These are phyloP conservation scores for Cnemophilus loriae DNA, from an alignment of 2,113 vertebrate genomes.

Conservation along the genomic window DNA sequence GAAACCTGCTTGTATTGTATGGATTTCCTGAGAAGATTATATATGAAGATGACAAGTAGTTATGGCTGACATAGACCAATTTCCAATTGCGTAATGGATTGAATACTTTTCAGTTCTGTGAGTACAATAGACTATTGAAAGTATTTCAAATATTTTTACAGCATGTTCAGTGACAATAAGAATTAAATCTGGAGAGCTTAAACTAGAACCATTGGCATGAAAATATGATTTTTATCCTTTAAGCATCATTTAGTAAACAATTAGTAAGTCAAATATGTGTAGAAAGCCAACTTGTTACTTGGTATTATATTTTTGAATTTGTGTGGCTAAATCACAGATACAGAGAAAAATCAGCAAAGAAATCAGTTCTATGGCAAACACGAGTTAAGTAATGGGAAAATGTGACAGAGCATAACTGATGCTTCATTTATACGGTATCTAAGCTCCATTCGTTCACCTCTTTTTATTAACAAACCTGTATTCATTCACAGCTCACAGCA, in stretches of 20 bases:
- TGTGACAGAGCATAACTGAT: background rate
- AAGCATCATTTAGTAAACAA: background rate
- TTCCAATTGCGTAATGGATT: constrained; percentile 2
- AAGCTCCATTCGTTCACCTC: background rate
- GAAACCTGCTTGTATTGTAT: background rate
- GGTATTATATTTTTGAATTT: background rate
- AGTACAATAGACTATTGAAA: background rate
- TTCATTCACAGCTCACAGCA: background rate
- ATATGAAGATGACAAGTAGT: background rate
- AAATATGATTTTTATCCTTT: background rate
- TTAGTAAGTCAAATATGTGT: background rate
- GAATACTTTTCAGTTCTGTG: background rate
- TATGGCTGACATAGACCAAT: background rate
- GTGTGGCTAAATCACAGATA: background rate
- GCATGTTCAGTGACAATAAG: background rate
- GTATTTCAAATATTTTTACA: background rate
- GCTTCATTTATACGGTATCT: background rate
- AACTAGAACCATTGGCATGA: background rate
- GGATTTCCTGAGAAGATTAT: constrained; percentile 34
- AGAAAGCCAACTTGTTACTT: background rate
- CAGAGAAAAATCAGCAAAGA: background rate
- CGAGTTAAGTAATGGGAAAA: background rate
- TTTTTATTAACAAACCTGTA: background rate
- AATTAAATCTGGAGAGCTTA: background rate
- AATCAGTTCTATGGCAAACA: background rate